A percentile compares a stretch with the other conserved stretches of the same genome.
These are phyloP conservation scores for Leuciscus waleckii DNA, from an alignment of 2,797 vertebrate genomes.

Conservation along the genomic window DNA sequence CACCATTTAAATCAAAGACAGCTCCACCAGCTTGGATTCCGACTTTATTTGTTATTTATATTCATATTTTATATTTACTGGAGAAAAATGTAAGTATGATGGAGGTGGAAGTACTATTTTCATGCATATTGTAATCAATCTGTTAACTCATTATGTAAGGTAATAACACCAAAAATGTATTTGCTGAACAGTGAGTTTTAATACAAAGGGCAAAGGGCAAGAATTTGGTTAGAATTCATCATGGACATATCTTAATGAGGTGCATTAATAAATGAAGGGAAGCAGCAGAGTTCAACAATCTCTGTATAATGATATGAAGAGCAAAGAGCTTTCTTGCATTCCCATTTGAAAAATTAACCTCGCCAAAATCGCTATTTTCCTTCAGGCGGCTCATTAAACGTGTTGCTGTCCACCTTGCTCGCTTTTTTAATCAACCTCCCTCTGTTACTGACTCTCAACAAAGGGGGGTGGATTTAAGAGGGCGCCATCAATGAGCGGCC, in stretches of 20 bases:
- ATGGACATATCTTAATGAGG: constrained; percentile 45
- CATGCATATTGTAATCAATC: background rate
- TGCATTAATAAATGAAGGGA: constrained; percentile 52
- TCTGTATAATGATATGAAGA: constrained; percentile 44
- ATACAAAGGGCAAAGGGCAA: constrained; percentile 22
- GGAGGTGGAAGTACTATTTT: background rate
- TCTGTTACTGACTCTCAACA: constrained; percentile 15
- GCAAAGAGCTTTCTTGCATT: constrained; percentile 36
- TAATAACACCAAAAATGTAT: constrained; percentile 33
- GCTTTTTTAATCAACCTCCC: constrained; percentile 55
- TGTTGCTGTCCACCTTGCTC: constrained; percentile 52
- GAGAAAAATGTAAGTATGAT: background rate
- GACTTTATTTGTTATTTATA: background rate
- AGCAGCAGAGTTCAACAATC: constrained; percentile 37
- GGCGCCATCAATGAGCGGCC: constrained; percentile 19
- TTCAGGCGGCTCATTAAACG: constrained; percentile 55
- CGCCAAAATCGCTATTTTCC: constrained; percentile 45
- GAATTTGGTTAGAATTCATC: constrained; percentile 22
- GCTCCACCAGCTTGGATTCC: background rate
- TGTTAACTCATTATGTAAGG: constrained; percentile 25
- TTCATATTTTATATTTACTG: constrained; percentile 1
- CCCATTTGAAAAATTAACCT: constrained; percentile 53
- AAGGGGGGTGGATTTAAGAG: constrained; percentile 46
- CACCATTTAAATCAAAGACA: constrained; percentile 25
- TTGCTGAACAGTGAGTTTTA: constrained; percentile 38